Percentiles rank a stretch among this genome's conserved stretches.
These are phyloP conservation scores for Epizoanthus ramosus DNA, from an alignment of 92 coral and sea anemone species.

Conservation along the genomic window DNA sequence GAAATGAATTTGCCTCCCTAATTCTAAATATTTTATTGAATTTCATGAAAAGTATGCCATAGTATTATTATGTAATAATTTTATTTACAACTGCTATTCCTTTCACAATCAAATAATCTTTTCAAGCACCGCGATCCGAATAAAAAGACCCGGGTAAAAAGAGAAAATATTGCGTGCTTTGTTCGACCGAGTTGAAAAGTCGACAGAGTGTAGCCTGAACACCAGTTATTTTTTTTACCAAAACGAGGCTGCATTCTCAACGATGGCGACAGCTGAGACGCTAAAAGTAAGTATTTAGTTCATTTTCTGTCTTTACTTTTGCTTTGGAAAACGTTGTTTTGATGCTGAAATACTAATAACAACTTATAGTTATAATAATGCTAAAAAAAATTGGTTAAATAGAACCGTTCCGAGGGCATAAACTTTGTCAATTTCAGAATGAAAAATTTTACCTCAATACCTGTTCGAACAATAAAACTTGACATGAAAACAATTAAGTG, in stretches of 20 bases:
- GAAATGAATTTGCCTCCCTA: conserved; percentile 9
- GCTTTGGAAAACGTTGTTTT: conserved; percentile 42
- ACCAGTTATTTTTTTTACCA: conserved; percentile 57
- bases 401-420: conserved; percentile 9
- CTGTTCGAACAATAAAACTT: conserved; percentile 88
- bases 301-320: conserved; percentile 81
- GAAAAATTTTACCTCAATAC: conserved; percentile 57
- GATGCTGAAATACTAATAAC: conserved; percentile 29
- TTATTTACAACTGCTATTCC: background rate
- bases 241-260: conserved; percentile 90
- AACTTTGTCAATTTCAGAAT: conserved; percentile 61
- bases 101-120: background rate
- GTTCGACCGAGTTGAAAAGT: conserved; percentile 14
- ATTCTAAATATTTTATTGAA: conserved; percentile 8
- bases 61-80: background rate
- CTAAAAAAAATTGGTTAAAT: conserved; percentile 7
- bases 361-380: conserved; percentile 7
- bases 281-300: conserved; percentile 89
- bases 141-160: background rate
- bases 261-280: conserved; percentile 99
- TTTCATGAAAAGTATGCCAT: background rate
- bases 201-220: conserved; percentile 41
- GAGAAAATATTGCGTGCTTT: conserved; percentile 4
- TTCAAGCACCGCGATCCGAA: background rate
- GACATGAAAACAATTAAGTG: conserved; percentile 80